phyloP scores from a whole-genome alignment of 2,888 invertebrate species.

The Diachrysia chrysitis region DNA sequence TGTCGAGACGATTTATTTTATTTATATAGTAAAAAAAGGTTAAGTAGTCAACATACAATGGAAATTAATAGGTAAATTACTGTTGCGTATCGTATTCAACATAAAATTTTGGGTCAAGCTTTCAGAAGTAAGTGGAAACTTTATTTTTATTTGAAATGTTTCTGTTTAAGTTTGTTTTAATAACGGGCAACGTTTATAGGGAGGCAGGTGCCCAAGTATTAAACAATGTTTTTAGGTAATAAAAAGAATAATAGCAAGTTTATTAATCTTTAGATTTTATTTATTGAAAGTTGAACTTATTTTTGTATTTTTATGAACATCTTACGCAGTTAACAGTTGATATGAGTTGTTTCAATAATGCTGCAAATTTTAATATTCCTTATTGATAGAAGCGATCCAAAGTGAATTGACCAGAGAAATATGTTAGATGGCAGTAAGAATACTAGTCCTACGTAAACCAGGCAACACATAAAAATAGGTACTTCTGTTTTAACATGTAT shows the following conservation, averaged over 20 bases:
- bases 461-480: too few species aligned
- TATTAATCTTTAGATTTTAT: not conserved
- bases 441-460: too few species aligned
- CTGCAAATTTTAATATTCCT: too few species aligned
- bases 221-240: constrained; percentile 11
- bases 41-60: not conserved
- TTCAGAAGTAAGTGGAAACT: not conserved
- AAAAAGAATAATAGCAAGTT: not conserved
- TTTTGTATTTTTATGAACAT: not conserved
- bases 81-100: not conserved
- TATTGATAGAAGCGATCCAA: too few species aligned
- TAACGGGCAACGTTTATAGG: constrained; percentile 10
- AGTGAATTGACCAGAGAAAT: too few species aligned
- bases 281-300: too few species aligned
- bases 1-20: too few species aligned
- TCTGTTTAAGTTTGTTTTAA: constrained; percentile 7
- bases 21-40: too few species aligned
- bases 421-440: too few species aligned
- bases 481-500: too few species aligned
- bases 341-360: too few species aligned
- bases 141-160: constrained; percentile 3
- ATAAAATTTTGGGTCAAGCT: not conserved
- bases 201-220: too few species aligned
- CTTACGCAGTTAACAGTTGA: not conserved
- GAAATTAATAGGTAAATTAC: not conserved